phyloP scores from a whole-genome alignment of 2,888 invertebrate genomes.

The Xestia sexstrigata region DNA sequence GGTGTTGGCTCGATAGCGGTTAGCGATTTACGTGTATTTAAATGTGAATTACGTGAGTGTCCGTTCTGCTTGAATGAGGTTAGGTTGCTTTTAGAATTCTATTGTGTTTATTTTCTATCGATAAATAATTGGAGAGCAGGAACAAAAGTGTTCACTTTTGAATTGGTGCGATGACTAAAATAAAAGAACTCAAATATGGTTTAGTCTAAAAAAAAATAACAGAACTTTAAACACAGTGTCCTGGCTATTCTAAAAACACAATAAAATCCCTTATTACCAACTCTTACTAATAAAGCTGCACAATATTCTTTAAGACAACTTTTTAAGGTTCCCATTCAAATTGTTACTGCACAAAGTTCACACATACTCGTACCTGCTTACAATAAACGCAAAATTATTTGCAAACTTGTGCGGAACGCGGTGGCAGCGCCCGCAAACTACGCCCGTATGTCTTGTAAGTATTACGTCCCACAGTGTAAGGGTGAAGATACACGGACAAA shows the following conservation, averaged over 20 bases:
- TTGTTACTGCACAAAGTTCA: slow-evolving; percentile 26
- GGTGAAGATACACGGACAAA: neutral
- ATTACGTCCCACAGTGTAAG: slow-evolving; percentile 40
- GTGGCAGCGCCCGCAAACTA: slow-evolving; percentile 44
- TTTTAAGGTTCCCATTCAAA: slow-evolving; percentile 39
- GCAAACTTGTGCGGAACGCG: slow-evolving; percentile 54
- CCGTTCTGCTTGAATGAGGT: neutral
- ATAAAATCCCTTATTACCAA: neutral
- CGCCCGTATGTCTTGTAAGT: slow-evolving; percentile 59
- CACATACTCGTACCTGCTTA: slow-evolving; percentile 30
- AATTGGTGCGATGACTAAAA: neutral
- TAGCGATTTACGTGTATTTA: slow-evolving; percentile 48
- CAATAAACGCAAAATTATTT: slow-evolving; percentile 62
- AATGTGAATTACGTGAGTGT: slow-evolving; percentile 43
- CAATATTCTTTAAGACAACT: slow-evolving; percentile 11
- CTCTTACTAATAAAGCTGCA: slow-evolving; percentile 15
- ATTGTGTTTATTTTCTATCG: neutral
- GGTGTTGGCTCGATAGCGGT: slow-evolving; percentile 35
- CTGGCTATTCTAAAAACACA: neutral
- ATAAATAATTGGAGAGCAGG: neutral
- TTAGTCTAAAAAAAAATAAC: too few relatives aligned
- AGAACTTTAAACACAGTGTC: too few relatives aligned
- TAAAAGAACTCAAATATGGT: too few relatives aligned
- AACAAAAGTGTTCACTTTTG: neutral
- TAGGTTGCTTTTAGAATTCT: neutral